Evolutionary conservation across 2,888 invertebrate species (phyloP), one percentile per base, ranked within the genome.

Genomic region (Andrena bicolor): DNA sequence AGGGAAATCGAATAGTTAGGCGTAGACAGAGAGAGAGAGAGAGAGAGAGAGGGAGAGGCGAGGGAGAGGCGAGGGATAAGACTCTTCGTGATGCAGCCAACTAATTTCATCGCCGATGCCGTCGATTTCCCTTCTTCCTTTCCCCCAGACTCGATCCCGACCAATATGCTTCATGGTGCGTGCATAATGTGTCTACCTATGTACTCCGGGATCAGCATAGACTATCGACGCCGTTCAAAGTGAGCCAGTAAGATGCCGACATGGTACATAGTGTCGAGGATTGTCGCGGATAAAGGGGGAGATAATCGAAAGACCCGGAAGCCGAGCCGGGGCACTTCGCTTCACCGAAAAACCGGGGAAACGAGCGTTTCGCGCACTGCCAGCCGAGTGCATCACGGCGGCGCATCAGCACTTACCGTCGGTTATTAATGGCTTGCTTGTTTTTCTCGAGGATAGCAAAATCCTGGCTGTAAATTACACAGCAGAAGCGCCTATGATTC

Each of bases 41-140:
- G 60, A 60, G 58, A 48, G 58, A 51, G 28, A 28, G 28, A 28
- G 28, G 30, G 35, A 20, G 48, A n/a, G 53, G 32, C n/a, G n/a
- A 2, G 35, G 35, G 35, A 2, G 8, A 10, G 63, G 35, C 26
- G 28, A 30, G 28, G 23, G 20, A 28, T 51, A 35, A 64, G 72
- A 26, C 35, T 35, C 71, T 35, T 16, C 68, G 60, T 60, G 77
- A 58, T 71, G 79, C 65, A 32, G 60, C 71, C 83, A 68, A 86
- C 88, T 88, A 88, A 88, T 88, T 88, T 88, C 77, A 82, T 88
- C 86, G 76, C 7, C 82, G 82, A 72, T 53, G 70, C 71, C 58
- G 58, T 68, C 71, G 61, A 58, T 66, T 65, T 74, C 56, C 48
- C 61, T 28, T 49, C 58, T 48, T 20, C 53, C 73, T 48, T 23